Evolutionary conservation across 2,797 vertebrate species (phyloP).

Genomic region (Lutra lutra): DNA sequence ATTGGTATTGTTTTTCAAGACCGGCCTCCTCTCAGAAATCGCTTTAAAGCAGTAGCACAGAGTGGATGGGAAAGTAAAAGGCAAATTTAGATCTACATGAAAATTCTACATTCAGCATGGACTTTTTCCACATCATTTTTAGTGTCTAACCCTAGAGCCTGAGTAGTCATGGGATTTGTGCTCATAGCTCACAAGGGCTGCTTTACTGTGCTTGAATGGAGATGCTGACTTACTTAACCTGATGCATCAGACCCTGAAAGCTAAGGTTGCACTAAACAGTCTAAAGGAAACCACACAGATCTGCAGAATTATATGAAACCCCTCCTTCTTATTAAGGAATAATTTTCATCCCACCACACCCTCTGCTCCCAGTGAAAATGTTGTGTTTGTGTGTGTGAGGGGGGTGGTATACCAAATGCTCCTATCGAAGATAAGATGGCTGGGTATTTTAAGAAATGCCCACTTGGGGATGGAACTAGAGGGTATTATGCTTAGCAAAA

Average conservation of each 20-base stretch:
- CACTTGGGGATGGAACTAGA: not conserved
- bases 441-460: not conserved
- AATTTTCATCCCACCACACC: not conserved
- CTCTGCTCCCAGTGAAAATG: constrained; percentile 20
- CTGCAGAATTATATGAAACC: not conserved
- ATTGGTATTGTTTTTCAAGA: constrained; percentile 49
- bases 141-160: not conserved
- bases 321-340: not conserved
- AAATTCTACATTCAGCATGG: constrained; percentile 13
- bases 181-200: not conserved
- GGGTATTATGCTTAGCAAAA: no score
- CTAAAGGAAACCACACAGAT: not conserved
- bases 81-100: not conserved
- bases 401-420: not conserved
- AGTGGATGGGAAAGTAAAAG: constrained; percentile 18
- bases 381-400: not conserved
- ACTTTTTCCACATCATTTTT: not conserved
- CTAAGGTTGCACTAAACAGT: not conserved
- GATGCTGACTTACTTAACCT: not conserved
- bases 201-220: not conserved
- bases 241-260: not conserved
- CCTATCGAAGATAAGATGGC: not conserved
- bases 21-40: constrained; percentile 34
- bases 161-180: not conserved
- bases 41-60: constrained; percentile 43